Conservation (phyloP, 2,113 vertebrate species). For the Sakesphorus luctuosus region DNA sequence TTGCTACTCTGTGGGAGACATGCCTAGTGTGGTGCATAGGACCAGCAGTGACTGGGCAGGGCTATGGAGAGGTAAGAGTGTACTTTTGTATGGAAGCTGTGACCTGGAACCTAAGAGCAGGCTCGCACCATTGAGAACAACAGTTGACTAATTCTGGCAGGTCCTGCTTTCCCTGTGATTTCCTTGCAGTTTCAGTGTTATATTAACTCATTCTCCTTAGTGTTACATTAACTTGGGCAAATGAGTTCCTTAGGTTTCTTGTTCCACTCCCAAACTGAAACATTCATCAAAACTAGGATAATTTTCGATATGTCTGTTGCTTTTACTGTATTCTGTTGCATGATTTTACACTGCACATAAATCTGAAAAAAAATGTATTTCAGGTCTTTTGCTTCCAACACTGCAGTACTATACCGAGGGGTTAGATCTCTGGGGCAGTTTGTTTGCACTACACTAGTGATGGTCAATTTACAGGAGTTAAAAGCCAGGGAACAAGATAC, state of each 20-base stretch:
- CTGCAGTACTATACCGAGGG: background rate
- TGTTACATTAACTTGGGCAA: background rate
- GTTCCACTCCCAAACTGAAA: background rate
- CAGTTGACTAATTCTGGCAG: background rate
- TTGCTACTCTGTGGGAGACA: background rate
- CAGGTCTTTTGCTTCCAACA: background rate
- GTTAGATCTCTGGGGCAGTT: background rate
- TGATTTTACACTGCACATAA: background rate
- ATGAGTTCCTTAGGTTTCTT: background rate
- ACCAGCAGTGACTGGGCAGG: background rate
- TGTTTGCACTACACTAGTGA: background rate
- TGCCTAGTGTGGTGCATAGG: background rate
- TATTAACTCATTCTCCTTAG: slow-evolving; percentile 13
- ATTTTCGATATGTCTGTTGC: accelerated
- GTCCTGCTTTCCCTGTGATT: background rate
- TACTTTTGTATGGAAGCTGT: slow-evolving; percentile 42
- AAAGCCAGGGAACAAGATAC: background rate
- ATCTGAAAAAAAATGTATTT: background rate
- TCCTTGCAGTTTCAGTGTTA: background rate
- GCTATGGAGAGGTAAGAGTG: background rate
- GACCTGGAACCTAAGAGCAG: slow-evolving; percentile 51
- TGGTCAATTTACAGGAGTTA: background rate
- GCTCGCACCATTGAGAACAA: background rate
- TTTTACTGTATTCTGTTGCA: background rate
- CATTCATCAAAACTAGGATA: background rate